Evolutionary conservation across 2,113 vertebrate species (phyloP), one percentile per base, ranked within the genome.

Genomic region (Ammospiza caudacuta): DNA sequence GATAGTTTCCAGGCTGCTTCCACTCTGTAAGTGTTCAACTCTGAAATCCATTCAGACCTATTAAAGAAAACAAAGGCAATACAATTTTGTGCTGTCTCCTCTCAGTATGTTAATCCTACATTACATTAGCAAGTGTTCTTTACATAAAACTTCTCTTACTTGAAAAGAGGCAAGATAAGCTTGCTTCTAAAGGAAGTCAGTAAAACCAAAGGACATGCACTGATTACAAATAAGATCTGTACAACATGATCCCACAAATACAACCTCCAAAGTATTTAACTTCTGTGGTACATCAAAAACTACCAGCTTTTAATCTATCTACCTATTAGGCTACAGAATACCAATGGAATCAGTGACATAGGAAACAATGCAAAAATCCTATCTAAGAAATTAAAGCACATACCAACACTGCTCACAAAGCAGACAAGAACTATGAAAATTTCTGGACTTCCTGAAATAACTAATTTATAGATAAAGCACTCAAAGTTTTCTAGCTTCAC

Each of bases 1-100:
- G 99, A 98, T 6, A 99, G 98, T 95, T 99, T 99, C 99, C 99
- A 99, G 70, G 99, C 99, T 61, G 99, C 99, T 93, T 99, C 99
- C 29, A 99, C 99, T 96, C 99, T 98, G 92, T 99, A 99, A 3
- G 98, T 98, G 93, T 99, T 99, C 87, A 99, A 96, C 89, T 99
- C 99, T 11, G 98, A 98, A 94, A 98, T 99, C 99, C 99, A 99
- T 83, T 99, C 98, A 54, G 98, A 98, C 94, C 99, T 99, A 82
- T 92, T 75, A 76, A 79, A 92, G 10, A 12, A 59, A 51, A 79
- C 20, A 15, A 92, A 76, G 28, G 49, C 57, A 92, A 66, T 61
- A 68, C 21, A 74, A 80, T 28, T 28, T 44, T 33, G 8, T 44
- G n/a, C 18, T 83, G 33, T 14, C 33, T 37, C 10, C 4, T 13